Evolutionary conservation across 2,888 invertebrate genomes (phyloP), one percentile per base, ranked within the genome.

Genomic region (Aspidiotus destructor): DNA sequence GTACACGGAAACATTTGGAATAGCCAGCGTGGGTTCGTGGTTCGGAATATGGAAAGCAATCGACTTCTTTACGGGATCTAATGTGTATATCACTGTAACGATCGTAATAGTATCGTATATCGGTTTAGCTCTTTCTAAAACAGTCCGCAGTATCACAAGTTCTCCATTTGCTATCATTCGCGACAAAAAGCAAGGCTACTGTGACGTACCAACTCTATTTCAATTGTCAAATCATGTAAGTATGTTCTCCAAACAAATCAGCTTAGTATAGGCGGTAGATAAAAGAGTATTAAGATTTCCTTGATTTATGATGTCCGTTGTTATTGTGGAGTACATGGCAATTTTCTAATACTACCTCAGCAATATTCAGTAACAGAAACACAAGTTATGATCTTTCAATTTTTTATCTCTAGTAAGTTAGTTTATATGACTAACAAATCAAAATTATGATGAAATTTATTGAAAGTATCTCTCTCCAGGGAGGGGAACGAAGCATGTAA

Each of bases 1-100:
- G 41, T 92, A 90, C 77, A 91, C 92, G 16, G 81, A 82, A 71
- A 76, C 86, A 72, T 91, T 87, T 75, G 89, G 86, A 9, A 83
- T 88, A 73, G 85, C 87, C 71, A 91, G 91, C 77, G 90, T 92
- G 57, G 91, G 89, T 75, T 88, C 88, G 70, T 93, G 92, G 92
- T 82, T 92, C 9, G 92, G 92, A 1, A 84, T 87, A 58, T 93
- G 92, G 92, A 81, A 82, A 73, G 79, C 85, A 62, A 81, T 91
- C 74, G 90, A 91, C 75, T 80, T 85, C 76, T 84, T 86, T 74
- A 86, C 87, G 52, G 80, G 80, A 61, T 73, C 74, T 67, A 80
- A 78, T 70, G 79, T 84, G 70, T 80, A 84, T 10, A 63, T 71
- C 28, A 85, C 86, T 0, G 85, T 86, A 10, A 78, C 82, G 52